Percentiles rank a stretch among this genome's conserved stretches.
phyloP scores from a whole-genome alignment of 2,888 invertebrate species.

The Volucella inanis region DNA sequence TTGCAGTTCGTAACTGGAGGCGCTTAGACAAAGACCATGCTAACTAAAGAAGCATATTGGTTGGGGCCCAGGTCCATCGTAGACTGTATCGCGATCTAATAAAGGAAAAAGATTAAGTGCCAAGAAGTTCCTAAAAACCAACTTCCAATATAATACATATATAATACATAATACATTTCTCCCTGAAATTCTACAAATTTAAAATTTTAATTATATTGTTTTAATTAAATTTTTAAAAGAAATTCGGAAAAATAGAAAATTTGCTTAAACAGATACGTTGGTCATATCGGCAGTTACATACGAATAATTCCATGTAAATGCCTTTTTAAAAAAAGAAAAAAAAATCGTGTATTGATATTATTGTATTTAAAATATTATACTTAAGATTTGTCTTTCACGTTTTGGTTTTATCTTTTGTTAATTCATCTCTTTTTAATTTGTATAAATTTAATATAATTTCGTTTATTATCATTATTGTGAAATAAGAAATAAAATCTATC shows the following conservation, averaged over 20 bases:
- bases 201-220: neutral
- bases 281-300: constrained; percentile 41
- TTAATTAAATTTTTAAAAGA: constrained; percentile 4
- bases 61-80: too few species aligned
- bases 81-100: too few species aligned
- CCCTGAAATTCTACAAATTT: neutral
- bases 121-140: too few species aligned
- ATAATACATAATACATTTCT: too few species aligned
- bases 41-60: too few species aligned
- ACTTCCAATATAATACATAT: too few species aligned
- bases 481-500: neutral
- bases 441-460: constrained; percentile 10
- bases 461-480: constrained; percentile 1
- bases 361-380: constrained; percentile 20
- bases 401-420: constrained; percentile 17
- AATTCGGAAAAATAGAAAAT: neutral
- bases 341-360: constrained; percentile 3
- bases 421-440: neutral
- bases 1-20: too few species aligned
- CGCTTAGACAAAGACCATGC: too few species aligned
- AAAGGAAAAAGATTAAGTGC: too few species aligned
- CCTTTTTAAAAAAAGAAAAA: neutral
- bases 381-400: constrained; percentile 64
- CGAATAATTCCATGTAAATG: constrained; percentile 29
- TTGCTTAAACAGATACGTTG: constrained; percentile 17